Evolutionary conservation across 2,113 vertebrate genomes (phyloP).

Genomic region (Pluvianellus socialis): DNA sequence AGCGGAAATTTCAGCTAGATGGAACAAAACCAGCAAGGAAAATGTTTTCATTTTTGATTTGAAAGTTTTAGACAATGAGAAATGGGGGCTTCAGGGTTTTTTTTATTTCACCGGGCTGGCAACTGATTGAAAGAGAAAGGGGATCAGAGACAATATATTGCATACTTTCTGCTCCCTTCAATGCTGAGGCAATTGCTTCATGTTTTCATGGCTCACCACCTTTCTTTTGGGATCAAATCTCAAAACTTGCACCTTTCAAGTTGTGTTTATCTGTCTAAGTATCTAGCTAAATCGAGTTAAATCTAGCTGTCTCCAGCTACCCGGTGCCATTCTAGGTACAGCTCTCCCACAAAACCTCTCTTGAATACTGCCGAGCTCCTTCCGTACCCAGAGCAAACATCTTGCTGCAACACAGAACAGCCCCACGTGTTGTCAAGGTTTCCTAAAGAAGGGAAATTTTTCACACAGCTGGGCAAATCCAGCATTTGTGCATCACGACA

Average conservation of each 20-base stretch:
- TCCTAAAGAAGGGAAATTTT: not conserved
- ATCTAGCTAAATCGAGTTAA: no score
- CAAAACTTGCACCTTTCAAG: not conserved
- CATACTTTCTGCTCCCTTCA: not conserved
- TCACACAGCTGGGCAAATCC: not conserved
- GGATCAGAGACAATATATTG: not conserved
- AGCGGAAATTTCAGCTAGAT: not conserved
- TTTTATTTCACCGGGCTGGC: not conserved
- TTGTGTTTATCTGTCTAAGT: not conserved
- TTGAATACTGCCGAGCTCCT: not conserved
- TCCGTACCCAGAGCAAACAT: not conserved
- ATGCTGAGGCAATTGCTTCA: not conserved
- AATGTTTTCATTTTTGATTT: not conserved
- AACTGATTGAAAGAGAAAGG: not conserved
- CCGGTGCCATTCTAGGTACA: not conserved
- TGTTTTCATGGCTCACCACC: not conserved
- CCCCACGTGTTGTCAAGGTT: accelerated
- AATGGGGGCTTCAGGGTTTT: accelerated
- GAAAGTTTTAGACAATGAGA: not conserved
- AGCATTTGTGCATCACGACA: not conserved
- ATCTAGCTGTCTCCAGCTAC: not conserved
- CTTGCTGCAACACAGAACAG: not conserved
- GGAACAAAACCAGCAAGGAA: not conserved
- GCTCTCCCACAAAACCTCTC: not conserved
- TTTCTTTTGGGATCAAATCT: not conserved